Evolutionary conservation across 2,113 vertebrate genomes (phyloP), one percentile per base, ranked within the genome.

Genomic region (Oxygymnocypris stewartii): DNA sequence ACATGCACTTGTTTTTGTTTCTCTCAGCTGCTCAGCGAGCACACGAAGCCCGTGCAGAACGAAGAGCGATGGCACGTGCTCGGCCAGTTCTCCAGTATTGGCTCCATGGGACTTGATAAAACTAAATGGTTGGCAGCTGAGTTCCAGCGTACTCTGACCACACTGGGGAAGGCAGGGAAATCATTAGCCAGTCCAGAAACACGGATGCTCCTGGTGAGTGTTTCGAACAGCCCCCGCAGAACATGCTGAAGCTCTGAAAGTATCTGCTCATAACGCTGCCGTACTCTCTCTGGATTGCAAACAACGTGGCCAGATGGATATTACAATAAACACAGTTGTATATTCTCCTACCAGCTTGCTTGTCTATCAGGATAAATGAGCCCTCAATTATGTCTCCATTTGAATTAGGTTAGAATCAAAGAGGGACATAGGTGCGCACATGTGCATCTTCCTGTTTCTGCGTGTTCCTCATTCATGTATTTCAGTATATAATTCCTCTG

Each of bases 51-150:
- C 0, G 0, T 92, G 5, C 83, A 95, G 1, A 86, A 89, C 0
- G 90, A 92, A 0, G 95, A 97, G 25, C 84, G 79, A 31, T 99
- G 98, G 98, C 96, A 97, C 0, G 74, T 99, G 16, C 91, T 99
- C 84, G 98, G 96, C 2, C 98, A 99, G 93, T 99, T 99, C 89
- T 99, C 98, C 77, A 99, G 98, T 92, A 99, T 99, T 0, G 98
- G 98, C 59, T 99, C 98, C 0, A 86, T 99, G 96, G 98, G 98
- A 82, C 83, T 91, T 65, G 97, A 99, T 82, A 96, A 96, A 14
- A 97, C 95, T 63, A 99, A 99, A 51, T 99, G 98, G 98, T 88
- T 99, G 81, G 94, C 95, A 40, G 95, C 96, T 0, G 98, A 99
- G 89, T 99, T 99, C 92, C 96, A 96, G 88, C 96, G 95, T 77